Evolutionary conservation across 2,113 vertebrate species (phyloP).

Genomic region (Alouatta palliata): DNA sequence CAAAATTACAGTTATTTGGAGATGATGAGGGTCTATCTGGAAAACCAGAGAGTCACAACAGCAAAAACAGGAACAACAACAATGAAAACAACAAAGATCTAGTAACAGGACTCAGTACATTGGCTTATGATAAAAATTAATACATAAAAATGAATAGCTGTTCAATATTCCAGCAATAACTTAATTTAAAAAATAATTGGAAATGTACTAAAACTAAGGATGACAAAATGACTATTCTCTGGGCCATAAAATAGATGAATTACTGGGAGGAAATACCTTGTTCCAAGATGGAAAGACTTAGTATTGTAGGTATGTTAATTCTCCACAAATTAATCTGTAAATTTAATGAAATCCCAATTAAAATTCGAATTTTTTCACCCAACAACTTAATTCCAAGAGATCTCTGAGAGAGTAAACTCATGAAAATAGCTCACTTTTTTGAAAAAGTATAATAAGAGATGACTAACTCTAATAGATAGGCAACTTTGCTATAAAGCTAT

Average conservation of each 20-base stretch:
- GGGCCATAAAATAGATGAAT: constrained; percentile 35
- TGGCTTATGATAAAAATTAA: neutral
- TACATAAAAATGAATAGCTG: neutral
- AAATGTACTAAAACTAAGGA: neutral
- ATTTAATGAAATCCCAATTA: constrained; percentile 38
- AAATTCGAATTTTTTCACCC: constrained; percentile 46
- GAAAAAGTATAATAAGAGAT: constrained; percentile 20
- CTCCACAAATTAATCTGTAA: constrained; percentile 34
- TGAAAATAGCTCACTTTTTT: constrained; percentile 20
- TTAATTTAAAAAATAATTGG: neutral
- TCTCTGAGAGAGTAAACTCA: neutral
- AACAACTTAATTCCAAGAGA: constrained; percentile 47
- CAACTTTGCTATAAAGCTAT: neutral
- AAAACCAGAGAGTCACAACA: constrained; percentile 19
- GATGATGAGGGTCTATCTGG: neutral
- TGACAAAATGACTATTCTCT: neutral
- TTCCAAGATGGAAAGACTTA: constrained; percentile 22
- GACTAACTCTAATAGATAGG: constrained; percentile 19
- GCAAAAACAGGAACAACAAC: neutral
- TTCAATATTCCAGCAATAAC: neutral
- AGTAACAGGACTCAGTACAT: neutral
- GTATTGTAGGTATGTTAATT: neutral
- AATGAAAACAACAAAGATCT: neutral
- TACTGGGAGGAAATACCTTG: neutral
- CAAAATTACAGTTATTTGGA: neutral